Evolutionary conservation across 2,888 invertebrate genomes (phyloP), one percentile per base, ranked within the genome.

Genomic region (Gonocerus acuteangulatus): DNA sequence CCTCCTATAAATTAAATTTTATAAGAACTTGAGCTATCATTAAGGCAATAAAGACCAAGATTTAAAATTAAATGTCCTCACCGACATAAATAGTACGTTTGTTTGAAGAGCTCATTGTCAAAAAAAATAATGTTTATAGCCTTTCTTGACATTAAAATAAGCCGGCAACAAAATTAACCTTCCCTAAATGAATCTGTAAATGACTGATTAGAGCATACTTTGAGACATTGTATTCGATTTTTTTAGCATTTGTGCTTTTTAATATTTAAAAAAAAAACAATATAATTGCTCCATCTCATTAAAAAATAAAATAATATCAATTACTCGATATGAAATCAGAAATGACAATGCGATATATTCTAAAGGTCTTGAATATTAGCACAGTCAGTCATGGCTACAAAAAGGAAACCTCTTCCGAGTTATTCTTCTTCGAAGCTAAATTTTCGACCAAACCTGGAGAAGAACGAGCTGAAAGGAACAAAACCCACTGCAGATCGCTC

Each of bases 401-500:
- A 75, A 70, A 71, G 76, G 57, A 73, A 74, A 61, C 74, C 75
- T 3, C 65, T 74, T 39, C 73, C 74, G n/a, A 21, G 56, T 6
- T 39, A 52, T 49, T 19, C 49, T 1, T 54, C 51, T 13, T 62
- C 67, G 6, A 60, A 49, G 49, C 62, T 82, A 74, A 84, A 84
- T 72, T 84, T 84, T 71, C 77, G 83, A 48, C 81, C 76, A 54
- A 36, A 13, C 4, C 77, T 78, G 62, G 69, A 72, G 36, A 72
- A 73, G 15, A 75, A 77, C 27, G 65, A 75, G 2, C 79, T 80
- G 60, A 71, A 81, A 74, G 91, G 88, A 62, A 90, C 85, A 19
- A 84, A 86, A 74, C 91, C 93, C 2, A 86, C 93, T 2, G 83
- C 90, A 27, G 85, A 87, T 65, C 92, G 92, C 16, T 84, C 87